A percentile compares a stretch with the other conserved stretches of the same genome.
These are phyloP conservation scores for Odontocolon sp. DNA, from an alignment of 2,888 invertebrate genomes.

Conservation along the genomic window DNA sequence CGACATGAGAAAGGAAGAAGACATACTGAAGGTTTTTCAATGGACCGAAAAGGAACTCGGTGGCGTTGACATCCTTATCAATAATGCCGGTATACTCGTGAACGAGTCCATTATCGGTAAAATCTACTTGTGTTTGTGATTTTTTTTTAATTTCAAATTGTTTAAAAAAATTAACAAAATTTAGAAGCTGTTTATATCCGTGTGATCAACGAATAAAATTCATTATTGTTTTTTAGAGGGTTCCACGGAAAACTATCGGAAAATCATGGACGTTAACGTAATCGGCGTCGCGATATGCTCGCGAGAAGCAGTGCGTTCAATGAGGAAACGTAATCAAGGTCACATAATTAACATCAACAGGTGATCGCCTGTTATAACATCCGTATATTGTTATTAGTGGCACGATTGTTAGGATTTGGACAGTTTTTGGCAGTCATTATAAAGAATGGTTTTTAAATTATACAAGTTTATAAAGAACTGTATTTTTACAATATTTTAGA, in stretches of 20 bases:
- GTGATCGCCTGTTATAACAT: slow-evolving; percentile 75
- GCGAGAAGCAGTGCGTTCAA: slow-evolving; percentile 83
- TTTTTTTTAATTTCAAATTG: not conserved
- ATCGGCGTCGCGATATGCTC: slow-evolving; percentile 83
- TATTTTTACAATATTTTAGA: no score
- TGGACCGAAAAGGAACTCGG: slow-evolving; percentile 82
- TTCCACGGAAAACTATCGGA: slow-evolving; percentile 76
- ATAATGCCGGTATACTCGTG: slow-evolving; percentile 83
- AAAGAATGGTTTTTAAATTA: no score
- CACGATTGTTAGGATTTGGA: no score
- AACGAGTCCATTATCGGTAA: slow-evolving; percentile 73
- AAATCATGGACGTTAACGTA: slow-evolving; percentile 83
- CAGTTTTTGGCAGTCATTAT: no score
- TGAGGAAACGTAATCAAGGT: slow-evolving; percentile 82
- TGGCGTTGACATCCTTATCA: slow-evolving; percentile 83
- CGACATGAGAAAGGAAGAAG: slow-evolving; percentile 82
- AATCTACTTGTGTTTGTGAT: not conserved
- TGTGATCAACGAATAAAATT: not conserved
- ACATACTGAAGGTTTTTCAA: slow-evolving; percentile 82
- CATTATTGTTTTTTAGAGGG: slow-evolving; percentile 60
- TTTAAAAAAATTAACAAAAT: slow-evolving; percentile 37
- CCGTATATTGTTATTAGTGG: no score
- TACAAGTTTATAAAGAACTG: no score
- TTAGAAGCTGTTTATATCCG: not conserved
- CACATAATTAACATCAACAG: slow-evolving; percentile 86